These are phyloP conservation scores for Daubentonia madagascariensis DNA, from an alignment of 2,113 vertebrate species.

Conservation along the genomic window DNA sequence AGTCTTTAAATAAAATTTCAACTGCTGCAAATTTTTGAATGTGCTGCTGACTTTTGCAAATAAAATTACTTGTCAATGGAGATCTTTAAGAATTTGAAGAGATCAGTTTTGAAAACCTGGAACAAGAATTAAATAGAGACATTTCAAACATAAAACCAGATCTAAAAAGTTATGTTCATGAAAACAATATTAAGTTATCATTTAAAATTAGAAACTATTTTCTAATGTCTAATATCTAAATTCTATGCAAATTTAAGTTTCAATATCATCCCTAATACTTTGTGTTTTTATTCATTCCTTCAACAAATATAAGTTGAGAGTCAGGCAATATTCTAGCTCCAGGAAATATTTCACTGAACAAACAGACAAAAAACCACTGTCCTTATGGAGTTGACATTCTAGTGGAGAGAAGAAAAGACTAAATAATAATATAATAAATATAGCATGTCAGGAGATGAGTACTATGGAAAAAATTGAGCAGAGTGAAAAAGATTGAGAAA, in stretches of 20 bases:
- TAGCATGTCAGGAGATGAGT: not conserved
- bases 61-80: slow-evolving; percentile 51
- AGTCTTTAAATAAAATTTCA: slow-evolving; percentile 56
- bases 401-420: not conserved
- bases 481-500: not conserved
- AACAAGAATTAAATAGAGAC: not conserved
- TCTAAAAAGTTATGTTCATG: not conserved
- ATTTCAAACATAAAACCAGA: not conserved
- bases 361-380: not conserved
- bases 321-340: not conserved
- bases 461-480: not conserved
- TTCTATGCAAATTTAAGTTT: not conserved
- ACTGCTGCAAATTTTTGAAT: not conserved
- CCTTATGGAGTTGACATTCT: not conserved
- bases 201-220: slow-evolving; percentile 13
- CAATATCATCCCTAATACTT: not conserved
- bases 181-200: not conserved
- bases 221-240: not conserved
- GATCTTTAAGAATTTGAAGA: slow-evolving; percentile 59
- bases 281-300: not conserved
- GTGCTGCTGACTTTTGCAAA: not conserved
- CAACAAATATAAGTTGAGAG: not conserved
- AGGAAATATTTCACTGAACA: not conserved
- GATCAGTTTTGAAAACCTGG: slow-evolving; percentile 14
- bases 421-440: not conserved